Evolutionary conservation across 2,113 vertebrate species (phyloP).

Genomic region (Rhinopithecus roxellana): DNA sequence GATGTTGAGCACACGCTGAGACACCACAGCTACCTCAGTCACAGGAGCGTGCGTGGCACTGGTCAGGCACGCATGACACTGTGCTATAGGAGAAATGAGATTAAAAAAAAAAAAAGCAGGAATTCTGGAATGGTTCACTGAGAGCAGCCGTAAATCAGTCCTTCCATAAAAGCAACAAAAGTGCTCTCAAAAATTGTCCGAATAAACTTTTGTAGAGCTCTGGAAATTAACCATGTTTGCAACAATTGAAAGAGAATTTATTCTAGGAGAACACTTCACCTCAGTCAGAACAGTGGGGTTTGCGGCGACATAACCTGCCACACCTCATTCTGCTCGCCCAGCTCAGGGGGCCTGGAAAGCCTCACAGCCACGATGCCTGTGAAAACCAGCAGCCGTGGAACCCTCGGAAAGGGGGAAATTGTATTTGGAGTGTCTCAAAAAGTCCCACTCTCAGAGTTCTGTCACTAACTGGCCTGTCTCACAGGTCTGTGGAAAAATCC

Average conservation of each 20-base stretch:
- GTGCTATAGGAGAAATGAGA: not conserved
- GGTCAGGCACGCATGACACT: not conserved
- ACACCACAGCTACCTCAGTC: not conserved
- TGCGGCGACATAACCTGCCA: too few relatives aligned
- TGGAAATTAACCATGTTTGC: not conserved
- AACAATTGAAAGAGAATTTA: not conserved
- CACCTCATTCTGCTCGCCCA: too few relatives aligned
- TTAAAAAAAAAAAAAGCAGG: not conserved
- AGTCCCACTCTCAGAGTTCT: not conserved
- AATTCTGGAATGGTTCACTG: not conserved
- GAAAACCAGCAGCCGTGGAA: not conserved
- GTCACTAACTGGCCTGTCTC: not conserved
- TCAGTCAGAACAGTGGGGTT: not conserved
- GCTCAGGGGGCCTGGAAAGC: not conserved
- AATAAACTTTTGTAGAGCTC: not conserved
- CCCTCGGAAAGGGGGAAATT: not conserved
- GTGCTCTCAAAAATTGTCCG: not conserved
- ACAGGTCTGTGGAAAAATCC: not conserved
- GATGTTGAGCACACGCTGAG: not conserved
- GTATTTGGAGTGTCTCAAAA: not conserved
- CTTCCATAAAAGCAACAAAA: not conserved
- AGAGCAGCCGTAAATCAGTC: not conserved
- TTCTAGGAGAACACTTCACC: not conserved
- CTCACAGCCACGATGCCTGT: not conserved
- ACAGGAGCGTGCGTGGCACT: too few relatives aligned